Evolutionary conservation across 2,113 vertebrate species (phyloP).

Genomic region (Empidonax traillii): DNA sequence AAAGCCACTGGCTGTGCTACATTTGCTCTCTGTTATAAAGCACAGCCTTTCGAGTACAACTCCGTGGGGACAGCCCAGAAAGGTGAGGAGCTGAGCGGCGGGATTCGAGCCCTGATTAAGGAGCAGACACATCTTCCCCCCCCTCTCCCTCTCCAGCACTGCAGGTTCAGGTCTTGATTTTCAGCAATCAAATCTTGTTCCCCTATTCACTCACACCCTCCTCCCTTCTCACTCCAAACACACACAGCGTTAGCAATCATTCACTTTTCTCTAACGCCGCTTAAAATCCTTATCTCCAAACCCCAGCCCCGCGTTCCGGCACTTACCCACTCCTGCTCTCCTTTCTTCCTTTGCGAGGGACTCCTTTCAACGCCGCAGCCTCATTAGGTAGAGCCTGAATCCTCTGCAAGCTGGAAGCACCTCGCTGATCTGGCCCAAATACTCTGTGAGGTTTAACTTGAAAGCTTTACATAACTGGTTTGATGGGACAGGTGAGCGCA

Average conservation of each 20-base stretch:
- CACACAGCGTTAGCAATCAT: neutral
- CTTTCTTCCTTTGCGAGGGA: constrained; percentile 10
- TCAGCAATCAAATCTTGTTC: constrained; percentile 18
- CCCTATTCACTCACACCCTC: constrained; percentile 20
- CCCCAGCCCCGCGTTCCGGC: neutral
- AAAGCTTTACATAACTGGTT: neutral
- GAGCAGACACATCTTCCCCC: neutral
- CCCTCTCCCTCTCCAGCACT: neutral
- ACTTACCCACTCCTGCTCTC: constrained; percentile 2
- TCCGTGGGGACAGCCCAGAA: neutral
- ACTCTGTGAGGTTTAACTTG: neutral
- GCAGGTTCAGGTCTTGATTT: constrained; percentile 25
- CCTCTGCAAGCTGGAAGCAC: constrained; percentile 26
- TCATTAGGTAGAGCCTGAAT: constrained; percentile 37
- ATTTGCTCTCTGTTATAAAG: constrained; percentile 41
- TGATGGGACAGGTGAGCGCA: constrained; percentile 16
- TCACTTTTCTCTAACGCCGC: neutral
- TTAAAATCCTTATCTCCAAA: constrained; percentile 36
- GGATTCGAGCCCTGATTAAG: constrained; percentile 47
- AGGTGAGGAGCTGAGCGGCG: constrained; percentile 21
- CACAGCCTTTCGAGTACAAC: constrained; percentile 8
- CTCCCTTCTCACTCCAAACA: constrained; percentile 31
- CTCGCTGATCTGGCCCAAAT: constrained; percentile 41
- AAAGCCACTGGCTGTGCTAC: constrained; percentile 45
- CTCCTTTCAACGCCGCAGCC: constrained; percentile 18